Evolutionary conservation across 2,888 invertebrate species (phyloP).

Genomic region (Dysmachus trigonus): DNA sequence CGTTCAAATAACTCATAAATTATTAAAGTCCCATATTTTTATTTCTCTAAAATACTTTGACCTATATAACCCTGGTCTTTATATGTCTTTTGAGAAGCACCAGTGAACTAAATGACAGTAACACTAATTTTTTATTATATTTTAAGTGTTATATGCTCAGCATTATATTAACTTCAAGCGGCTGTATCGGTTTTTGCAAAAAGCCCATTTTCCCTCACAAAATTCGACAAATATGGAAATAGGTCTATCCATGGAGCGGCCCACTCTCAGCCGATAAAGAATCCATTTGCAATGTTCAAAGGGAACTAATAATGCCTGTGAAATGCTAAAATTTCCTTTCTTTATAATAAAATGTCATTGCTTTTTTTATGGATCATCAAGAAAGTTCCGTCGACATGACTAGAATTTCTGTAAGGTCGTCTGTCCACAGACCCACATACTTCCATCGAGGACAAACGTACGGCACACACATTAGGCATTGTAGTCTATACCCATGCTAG

Average conservation of each 20-base stretch:
- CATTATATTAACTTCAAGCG: background rate
- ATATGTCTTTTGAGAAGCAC: background rate
- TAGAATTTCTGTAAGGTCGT: background rate
- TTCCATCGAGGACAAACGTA: background rate
- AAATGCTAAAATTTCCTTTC: constrained; percentile 10
- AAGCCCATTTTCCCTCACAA: background rate
- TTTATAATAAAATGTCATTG: constrained; percentile 16
- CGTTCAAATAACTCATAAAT: background rate
- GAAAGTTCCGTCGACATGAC: constrained; percentile 33
- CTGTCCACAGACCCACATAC: background rate
- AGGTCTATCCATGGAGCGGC: background rate
- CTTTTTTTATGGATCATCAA: constrained; percentile 27
- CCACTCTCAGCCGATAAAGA: background rate
- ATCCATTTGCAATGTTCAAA: constrained; percentile 17
- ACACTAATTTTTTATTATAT: background rate
- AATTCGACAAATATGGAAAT: constrained; percentile 8
- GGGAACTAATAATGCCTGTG: constrained; percentile 21
- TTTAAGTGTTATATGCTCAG: background rate
- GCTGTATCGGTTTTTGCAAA: background rate
- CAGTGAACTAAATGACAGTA: background rate
- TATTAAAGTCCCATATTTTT: background rate
- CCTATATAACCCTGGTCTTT: background rate
- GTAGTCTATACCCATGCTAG: background rate
- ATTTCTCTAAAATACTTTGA: background rate
- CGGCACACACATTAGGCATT: background rate